Evolutionary conservation across 2,888 invertebrate species (phyloP).

Genomic region (Hemicrepidius hirtus): DNA sequence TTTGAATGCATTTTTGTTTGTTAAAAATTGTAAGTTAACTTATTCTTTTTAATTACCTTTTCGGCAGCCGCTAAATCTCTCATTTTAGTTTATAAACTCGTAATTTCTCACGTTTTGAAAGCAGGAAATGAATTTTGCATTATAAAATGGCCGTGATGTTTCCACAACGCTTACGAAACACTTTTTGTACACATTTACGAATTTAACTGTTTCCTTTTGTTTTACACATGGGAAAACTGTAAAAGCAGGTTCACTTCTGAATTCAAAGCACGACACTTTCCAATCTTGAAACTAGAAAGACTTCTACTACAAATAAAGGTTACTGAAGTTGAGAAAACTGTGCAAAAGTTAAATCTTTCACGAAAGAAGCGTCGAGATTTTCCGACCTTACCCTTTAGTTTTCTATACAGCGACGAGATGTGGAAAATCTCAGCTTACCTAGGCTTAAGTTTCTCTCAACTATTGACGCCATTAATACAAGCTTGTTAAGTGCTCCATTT

Average conservation of each 20-base stretch:
- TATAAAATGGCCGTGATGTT: conserved; percentile 39
- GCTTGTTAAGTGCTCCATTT: conserved; percentile 21
- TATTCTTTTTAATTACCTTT: conserved; percentile 44
- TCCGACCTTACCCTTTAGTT: conserved; percentile 16
- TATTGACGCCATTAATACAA: conserved; percentile 11
- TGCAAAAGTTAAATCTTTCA: conserved; percentile 44
- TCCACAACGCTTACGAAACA: conserved; percentile 43
- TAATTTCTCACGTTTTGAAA: conserved; percentile 50
- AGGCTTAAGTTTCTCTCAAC: background rate
- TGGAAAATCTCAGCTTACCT: background rate
- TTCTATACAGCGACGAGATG: background rate
- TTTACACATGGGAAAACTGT: conserved; percentile 53
- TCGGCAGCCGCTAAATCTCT: conserved; percentile 23
- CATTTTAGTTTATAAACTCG: conserved; percentile 41
- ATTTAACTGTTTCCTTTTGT: conserved; percentile 52
- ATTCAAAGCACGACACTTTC: conserved; percentile 52
- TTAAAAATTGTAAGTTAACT: conserved; percentile 33
- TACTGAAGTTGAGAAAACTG: conserved; percentile 43
- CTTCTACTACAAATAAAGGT: conserved; percentile 42
- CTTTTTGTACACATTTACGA: conserved; percentile 46
- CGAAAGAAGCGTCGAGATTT: conserved; percentile 35
- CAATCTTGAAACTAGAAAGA: conserved; percentile 49
- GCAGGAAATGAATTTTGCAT: conserved; percentile 50
- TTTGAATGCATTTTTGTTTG: background rate
- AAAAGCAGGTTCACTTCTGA: conserved; percentile 46